These are phyloP conservation scores for Cyclina sinensis DNA, from an alignment of 1,140 invertebrate species.

Conservation along the genomic window DNA sequence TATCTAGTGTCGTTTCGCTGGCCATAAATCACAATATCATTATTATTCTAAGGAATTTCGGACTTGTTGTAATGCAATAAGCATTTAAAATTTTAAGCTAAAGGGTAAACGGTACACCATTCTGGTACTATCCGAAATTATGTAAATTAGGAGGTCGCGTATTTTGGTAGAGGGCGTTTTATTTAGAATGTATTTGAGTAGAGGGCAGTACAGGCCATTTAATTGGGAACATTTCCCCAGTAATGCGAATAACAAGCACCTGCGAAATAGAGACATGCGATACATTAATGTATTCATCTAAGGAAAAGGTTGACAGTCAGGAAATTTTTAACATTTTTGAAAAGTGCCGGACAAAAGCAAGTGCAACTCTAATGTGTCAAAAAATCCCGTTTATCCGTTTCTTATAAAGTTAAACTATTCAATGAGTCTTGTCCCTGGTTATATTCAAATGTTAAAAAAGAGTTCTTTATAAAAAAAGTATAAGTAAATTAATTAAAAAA, in stretches of 20 bases:
- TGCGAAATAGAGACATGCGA: slow-evolving; percentile 47
- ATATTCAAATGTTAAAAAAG: too few relatives aligned
- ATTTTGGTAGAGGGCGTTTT: slow-evolving; percentile 54
- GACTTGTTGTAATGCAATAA: not conserved
- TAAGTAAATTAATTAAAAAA: too few relatives aligned
- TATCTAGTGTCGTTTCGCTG: not conserved
- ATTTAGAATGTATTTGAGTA: slow-evolving; percentile 59
- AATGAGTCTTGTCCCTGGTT: too few relatives aligned
- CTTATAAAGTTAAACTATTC: too few relatives aligned
- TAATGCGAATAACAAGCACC: slow-evolving; percentile 43
- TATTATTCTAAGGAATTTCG: slow-evolving; percentile 35
- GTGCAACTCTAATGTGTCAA: too few relatives aligned
- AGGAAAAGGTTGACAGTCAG: not conserved
- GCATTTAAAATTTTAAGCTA: not conserved
- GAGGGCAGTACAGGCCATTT: slow-evolving; percentile 50
- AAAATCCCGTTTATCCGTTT: too few relatives aligned
- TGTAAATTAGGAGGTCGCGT: slow-evolving; percentile 56
- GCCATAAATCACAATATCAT: slow-evolving; percentile 63
- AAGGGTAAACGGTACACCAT: not conserved
- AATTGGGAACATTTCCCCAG: slow-evolving; percentile 30
- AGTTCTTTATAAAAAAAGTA: too few relatives aligned
- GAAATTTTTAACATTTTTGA: not conserved
- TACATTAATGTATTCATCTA: slow-evolving; percentile 17
- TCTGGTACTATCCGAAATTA: slow-evolving; percentile 28
- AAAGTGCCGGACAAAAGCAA: too few relatives aligned